phyloP scores from a whole-genome alignment of 2,888 invertebrate genomes.

The Sinelater perroti region DNA sequence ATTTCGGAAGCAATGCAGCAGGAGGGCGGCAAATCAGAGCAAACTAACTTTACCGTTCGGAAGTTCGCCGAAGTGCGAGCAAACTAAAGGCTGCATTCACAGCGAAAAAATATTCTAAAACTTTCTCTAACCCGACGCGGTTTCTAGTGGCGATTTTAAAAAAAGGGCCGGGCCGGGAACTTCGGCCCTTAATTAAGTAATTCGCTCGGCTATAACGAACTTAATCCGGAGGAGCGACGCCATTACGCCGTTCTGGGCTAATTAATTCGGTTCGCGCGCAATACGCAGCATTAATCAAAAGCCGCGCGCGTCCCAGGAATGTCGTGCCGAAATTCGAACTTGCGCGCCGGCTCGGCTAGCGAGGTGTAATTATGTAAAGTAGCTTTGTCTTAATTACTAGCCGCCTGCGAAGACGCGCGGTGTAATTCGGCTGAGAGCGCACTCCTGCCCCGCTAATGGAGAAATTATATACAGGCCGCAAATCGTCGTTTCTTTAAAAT shows the following conservation, averaged over 20 bases:
- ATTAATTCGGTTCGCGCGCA: conserved; percentile 44
- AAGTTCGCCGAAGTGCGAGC: too few species aligned
- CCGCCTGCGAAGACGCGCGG: conserved; percentile 50
- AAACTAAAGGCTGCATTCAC: too few species aligned
- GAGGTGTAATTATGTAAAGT: conserved; percentile 54
- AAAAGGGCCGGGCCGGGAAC: neutral
- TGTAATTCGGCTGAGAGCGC: too few species aligned
- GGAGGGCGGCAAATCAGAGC: too few species aligned
- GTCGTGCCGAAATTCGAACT: conserved; percentile 45
- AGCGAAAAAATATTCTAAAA: too few species aligned
- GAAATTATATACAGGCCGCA: too few species aligned
- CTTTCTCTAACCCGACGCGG: neutral
- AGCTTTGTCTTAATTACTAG: conserved; percentile 53
- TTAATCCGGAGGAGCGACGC: conserved; percentile 35
- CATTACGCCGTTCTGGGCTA: conserved; percentile 40
- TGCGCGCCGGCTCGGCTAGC: conserved; percentile 42
- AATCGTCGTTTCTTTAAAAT: too few species aligned
- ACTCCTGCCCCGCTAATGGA: too few species aligned
- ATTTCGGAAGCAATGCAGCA: too few species aligned
- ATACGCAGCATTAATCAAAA: conserved; percentile 50
- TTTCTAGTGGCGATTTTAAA: neutral
- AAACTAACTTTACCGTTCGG: too few species aligned
- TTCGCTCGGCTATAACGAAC: conserved; percentile 21
- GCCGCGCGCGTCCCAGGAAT: conserved; percentile 34
- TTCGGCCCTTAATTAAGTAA: conserved; percentile 24